Conservation (phyloP, 2,797 vertebrate genomes). For the Poeciliopsis gracilis region DNA sequence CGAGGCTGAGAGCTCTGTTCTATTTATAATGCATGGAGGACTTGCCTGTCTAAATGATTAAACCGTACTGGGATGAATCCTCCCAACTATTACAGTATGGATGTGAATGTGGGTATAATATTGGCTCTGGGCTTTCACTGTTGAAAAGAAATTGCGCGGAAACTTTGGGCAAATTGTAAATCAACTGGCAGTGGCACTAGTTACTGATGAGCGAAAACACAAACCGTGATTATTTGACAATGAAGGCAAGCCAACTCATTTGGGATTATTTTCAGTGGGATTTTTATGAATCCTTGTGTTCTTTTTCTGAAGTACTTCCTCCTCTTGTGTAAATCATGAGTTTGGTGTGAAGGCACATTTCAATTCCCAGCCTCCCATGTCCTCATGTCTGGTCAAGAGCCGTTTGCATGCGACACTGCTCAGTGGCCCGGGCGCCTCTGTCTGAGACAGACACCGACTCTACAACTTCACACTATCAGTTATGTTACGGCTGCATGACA, state of each 20-base stretch:
- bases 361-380: not conserved
- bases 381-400: conserved; percentile 2
- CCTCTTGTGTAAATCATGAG: not conserved
- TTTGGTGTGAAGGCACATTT: not conserved
- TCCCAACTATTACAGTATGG: conserved; percentile 66
- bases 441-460: not conserved
- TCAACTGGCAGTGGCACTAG: not conserved
- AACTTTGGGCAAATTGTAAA: not conserved
- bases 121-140: conserved; percentile 26
- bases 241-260: not conserved
- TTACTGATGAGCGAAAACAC: not conserved
- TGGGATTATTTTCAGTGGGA: not conserved
- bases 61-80: conserved; percentile 70
- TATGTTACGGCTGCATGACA: not conserved
- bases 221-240: not conserved
- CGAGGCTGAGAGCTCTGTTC: conserved; percentile 61
- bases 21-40: conserved; percentile 74
- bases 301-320: not conserved
- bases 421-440: not conserved
- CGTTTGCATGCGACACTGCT: not conserved
- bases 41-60: conserved; percentile 76
- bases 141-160: conserved; percentile 1
- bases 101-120: conserved; percentile 57
- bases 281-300: not conserved
- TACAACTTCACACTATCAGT: not conserved